Percentiles rank a stretch among this genome's conserved stretches.
These are phyloP conservation scores for Somateria mollissima DNA, from an alignment of 2,797 vertebrate species.

Conservation along the genomic window DNA sequence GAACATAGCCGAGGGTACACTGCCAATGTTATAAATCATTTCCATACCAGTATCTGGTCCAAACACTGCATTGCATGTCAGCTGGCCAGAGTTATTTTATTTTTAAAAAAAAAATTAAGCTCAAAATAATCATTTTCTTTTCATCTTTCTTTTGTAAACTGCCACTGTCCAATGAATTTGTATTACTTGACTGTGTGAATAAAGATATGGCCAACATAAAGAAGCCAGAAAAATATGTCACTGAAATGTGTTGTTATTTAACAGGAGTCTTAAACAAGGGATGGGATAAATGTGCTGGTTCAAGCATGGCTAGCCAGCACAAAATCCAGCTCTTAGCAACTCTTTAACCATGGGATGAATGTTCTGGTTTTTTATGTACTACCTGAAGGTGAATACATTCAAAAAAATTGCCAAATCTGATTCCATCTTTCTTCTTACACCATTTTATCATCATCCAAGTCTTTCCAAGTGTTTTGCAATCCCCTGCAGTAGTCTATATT, in stretches of 20 bases:
- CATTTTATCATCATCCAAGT: neutral
- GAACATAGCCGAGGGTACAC: neutral
- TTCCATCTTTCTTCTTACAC: constrained; percentile 8
- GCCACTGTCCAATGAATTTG: constrained; percentile 27
- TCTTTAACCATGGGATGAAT: neutral
- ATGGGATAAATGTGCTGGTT: neutral
- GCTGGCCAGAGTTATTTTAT: neutral
- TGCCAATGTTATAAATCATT: neutral
- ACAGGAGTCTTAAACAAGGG: neutral
- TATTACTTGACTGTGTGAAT: constrained; percentile 35
- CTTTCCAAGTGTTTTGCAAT: neutral
- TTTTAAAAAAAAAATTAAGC: neutral
- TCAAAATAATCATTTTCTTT: constrained; percentile 25
- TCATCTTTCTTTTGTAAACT: constrained; percentile 30
- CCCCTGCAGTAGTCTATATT: neutral
- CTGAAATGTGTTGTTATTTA: neutral
- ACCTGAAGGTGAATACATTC: neutral
- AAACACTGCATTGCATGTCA: neutral
- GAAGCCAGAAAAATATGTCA: neutral
- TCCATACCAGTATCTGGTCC: neutral
- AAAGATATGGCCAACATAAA: constrained; percentile 23
- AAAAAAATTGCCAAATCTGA: neutral
- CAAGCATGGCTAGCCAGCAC: neutral
- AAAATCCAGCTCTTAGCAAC: neutral
- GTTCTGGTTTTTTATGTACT: neutral